Conservation (phyloP, 2,888 invertebrate species). For the Tetranychus piercei region DNA sequence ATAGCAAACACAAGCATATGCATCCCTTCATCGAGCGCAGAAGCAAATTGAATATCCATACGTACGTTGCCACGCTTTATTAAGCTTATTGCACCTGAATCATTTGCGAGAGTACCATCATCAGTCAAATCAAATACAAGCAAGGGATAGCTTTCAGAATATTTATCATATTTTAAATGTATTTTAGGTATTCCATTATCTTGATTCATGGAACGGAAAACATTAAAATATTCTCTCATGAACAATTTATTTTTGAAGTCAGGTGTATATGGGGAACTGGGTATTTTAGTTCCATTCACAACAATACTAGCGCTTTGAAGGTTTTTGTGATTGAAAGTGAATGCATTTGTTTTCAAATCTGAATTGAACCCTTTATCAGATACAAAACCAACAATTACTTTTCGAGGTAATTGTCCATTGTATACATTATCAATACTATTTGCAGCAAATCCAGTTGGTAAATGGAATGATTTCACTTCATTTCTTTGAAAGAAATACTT, state of each 20-base stretch:
- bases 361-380: background rate
- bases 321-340: background rate
- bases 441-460: background rate
- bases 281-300: no score
- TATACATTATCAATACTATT: background rate
- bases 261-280: no score
- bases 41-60: background rate
- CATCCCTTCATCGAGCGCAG: background rate
- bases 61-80: background rate
- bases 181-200: background rate
- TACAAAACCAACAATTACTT: background rate
- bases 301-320: background rate
- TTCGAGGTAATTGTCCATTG: conserved; percentile 7
- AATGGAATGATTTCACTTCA: no score
- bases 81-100: background rate
- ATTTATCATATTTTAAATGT: background rate
- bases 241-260: background rate
- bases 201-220: background rate
- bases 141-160: background rate
- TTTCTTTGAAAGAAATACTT: no score
- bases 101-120: background rate
- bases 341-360: background rate
- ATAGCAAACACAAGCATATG: background rate
- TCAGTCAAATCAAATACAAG: background rate
- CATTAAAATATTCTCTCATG: background rate